Evolutionary conservation across 2,888 invertebrate genomes (phyloP).

Genomic region (Atrina japonica): DNA sequence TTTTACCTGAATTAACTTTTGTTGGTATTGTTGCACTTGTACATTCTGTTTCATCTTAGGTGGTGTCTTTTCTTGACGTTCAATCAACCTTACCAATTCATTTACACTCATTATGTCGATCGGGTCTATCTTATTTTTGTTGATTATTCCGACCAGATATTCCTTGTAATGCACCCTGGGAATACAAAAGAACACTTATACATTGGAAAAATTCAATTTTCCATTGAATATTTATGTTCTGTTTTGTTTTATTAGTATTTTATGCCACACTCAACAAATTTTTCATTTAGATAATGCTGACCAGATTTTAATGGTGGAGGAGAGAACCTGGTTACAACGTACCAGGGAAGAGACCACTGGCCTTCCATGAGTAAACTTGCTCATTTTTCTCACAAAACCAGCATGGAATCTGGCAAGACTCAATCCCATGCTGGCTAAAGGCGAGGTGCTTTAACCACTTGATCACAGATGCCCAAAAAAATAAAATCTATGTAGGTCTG

Average conservation of each 20-base stretch:
- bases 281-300: background rate
- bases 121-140: conserved; percentile 88
- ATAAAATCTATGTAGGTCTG: no score
- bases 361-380: no score
- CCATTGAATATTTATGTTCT: background rate
- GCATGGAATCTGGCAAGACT: no score
- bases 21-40: conserved; percentile 49
- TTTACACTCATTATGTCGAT: conserved; percentile 88
- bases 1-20: conserved; percentile 58
- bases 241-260: no score
- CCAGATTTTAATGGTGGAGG: no score
- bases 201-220: background rate
- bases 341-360: no score
- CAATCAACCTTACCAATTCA: conserved; percentile 84
- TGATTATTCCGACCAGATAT: conserved; percentile 90
- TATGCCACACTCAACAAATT: no score
- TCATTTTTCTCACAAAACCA: background rate
- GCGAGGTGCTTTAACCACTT: no score
- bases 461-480: no score
- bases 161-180: conserved; percentile 94
- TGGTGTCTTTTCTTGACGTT: conserved; percentile 55
- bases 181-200: conserved; percentile 48
- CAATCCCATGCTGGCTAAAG: no score
- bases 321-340: no score
- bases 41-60: conserved; percentile 56